These are phyloP conservation scores for Hyperoplus lanceolatus DNA, from an alignment of 2,797 vertebrate species.

Conservation along the genomic window DNA sequence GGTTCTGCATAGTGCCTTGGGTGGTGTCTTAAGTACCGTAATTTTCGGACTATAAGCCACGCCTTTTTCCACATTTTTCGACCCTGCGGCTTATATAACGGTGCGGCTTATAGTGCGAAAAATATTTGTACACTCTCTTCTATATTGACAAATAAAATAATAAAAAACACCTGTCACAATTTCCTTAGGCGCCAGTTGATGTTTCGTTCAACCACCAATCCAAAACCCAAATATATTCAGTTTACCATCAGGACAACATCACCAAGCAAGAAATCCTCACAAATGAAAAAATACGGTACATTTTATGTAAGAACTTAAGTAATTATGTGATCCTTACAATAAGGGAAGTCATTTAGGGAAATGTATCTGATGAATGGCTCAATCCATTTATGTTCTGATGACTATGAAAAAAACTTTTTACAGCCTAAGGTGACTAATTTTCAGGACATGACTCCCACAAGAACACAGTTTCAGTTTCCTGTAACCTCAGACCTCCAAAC, in stretches of 20 bases:
- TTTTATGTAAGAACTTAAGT: neutral
- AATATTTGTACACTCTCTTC: neutral
- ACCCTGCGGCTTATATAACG: too few species aligned
- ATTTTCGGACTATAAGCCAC: too few species aligned
- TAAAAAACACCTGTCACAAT: neutral
- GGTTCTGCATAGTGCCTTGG: neutral
- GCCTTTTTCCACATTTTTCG: too few species aligned
- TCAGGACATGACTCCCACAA: neutral
- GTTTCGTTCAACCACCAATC: neutral
- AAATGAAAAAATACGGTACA: neutral
- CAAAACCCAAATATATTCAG: neutral
- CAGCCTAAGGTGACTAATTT: conserved; percentile 3
- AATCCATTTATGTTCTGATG: neutral
- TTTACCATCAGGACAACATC: neutral
- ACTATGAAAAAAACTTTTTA: neutral
- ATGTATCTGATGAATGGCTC: neutral
- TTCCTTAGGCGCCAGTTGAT: neutral
- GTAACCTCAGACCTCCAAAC: neutral
- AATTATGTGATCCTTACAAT: too few species aligned
- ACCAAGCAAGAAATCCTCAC: neutral
- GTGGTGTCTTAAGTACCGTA: neutral
- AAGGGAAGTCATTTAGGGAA: too few species aligned
- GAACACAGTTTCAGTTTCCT: neutral
- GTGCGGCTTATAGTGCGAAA: too few species aligned
- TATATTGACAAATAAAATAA: neutral